Conservation (phyloP, 2,888 invertebrate genomes). For the Girardia tigrina region DNA sequence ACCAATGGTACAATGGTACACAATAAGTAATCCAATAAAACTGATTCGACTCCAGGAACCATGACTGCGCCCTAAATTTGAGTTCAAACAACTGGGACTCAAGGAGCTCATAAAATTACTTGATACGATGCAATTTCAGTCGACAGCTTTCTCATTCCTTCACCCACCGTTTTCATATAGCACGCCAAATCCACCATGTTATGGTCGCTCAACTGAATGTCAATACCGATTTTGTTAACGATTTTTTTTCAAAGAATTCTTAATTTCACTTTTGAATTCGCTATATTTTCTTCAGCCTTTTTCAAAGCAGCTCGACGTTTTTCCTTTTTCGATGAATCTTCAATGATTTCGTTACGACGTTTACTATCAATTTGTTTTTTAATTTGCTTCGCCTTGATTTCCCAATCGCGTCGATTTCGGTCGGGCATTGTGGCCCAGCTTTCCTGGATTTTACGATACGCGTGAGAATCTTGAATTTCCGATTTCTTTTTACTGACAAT, state of each 20-base stretch:
- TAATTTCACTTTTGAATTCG: neutral
- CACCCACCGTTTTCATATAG: neutral
- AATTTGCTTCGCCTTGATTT: neutral
- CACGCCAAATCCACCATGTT: slow-evolving; percentile 9
- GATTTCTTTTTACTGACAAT: slow-evolving; percentile 1
- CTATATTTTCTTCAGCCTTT: slow-evolving; percentile 5
- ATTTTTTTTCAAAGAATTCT: neutral
- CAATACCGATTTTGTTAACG: neutral
- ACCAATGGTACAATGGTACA: neutral
- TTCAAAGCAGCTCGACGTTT: neutral
- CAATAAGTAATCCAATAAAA: neutral
- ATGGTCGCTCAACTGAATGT: neutral
- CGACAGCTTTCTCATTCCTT: slow-evolving; percentile 1
- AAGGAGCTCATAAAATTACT: too few relatives aligned
- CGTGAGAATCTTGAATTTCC: neutral
- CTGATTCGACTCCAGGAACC: neutral
- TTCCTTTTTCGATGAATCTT: slow-evolving; percentile 5
- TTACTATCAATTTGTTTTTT: slow-evolving; percentile 5
- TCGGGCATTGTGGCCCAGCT: slow-evolving; percentile 19
- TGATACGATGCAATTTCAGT: neutral
- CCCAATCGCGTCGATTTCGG: slow-evolving; percentile 14
- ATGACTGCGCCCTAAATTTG: neutral
- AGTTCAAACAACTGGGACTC: too few relatives aligned
- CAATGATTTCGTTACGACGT: neutral
- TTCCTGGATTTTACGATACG: slow-evolving; percentile 10